Evolutionary conservation across 2,888 invertebrate species (phyloP).

Genomic region (Cryptocheilus praepositus): DNA sequence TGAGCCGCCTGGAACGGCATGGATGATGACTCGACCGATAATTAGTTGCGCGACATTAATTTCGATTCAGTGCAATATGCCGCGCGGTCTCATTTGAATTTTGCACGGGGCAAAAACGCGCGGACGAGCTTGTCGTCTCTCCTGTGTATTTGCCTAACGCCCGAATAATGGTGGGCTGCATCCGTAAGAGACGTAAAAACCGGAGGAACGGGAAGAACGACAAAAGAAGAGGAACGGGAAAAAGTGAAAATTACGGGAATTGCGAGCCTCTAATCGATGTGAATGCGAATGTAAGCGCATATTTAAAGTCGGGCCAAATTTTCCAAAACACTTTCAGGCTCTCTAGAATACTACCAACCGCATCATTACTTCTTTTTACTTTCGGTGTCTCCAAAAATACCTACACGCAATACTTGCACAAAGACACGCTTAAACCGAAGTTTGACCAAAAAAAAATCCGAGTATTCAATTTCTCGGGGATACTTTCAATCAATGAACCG

Average conservation of each 20-base stretch:
- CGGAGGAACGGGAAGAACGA: conserved; percentile 8
- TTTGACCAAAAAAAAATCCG: no score
- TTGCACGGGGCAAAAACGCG: conserved; percentile 63
- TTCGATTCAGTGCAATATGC: conserved; percentile 73
- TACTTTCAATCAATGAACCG: neutral
- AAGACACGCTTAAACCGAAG: no score
- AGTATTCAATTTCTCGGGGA: neutral
- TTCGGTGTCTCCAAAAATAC: no score
- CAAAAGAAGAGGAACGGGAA: conserved; percentile 38
- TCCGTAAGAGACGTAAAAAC: conserved; percentile 49
- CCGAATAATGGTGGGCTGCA: conserved; percentile 66
- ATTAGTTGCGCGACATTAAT: conserved; percentile 72
- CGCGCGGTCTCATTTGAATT: conserved; percentile 72
- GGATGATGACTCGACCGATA: conserved; percentile 59
- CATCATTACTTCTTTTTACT: no score
- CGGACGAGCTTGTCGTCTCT: conserved; percentile 64
- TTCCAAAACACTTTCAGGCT: no score
- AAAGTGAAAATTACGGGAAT: conserved; percentile 25
- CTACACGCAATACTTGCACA: no score
- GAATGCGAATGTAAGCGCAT: no score
- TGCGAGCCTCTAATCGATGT: no score
- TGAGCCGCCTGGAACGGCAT: conserved; percentile 9
- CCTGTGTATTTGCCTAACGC: conserved; percentile 72
- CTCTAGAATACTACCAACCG: no score
- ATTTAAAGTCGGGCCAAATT: no score